Conservation (phyloP, 2,113 vertebrate genomes). For the Solea senegalensis region DNA sequence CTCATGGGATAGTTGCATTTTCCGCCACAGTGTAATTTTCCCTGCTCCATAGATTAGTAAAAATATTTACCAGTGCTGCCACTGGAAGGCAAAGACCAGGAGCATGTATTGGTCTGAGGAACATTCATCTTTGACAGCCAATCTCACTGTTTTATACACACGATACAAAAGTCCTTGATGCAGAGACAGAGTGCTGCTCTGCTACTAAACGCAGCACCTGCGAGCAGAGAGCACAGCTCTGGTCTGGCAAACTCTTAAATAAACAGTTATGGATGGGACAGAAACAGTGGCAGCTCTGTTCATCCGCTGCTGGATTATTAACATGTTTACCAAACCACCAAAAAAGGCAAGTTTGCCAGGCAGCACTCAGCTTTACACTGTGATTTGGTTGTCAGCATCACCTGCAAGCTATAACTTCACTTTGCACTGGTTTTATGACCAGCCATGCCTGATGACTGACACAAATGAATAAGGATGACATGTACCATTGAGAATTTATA, state of each 20-base stretch:
- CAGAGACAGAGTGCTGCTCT: slow-evolving; percentile 45
- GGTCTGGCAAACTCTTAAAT: slow-evolving; percentile 71
- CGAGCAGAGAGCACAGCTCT: slow-evolving; percentile 55
- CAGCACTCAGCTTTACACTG: slow-evolving; percentile 43
- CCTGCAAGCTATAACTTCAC: slow-evolving; percentile 31
- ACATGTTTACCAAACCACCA: slow-evolving; percentile 70
- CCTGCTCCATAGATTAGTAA: slow-evolving; percentile 22
- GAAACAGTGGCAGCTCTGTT: slow-evolving; percentile 78
- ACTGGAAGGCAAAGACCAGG: slow-evolving; percentile 46
- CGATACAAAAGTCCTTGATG: slow-evolving; percentile 9
- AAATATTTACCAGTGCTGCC: slow-evolving; percentile 12
- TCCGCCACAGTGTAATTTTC: slow-evolving; percentile 17
- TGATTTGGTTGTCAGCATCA: slow-evolving; percentile 48
- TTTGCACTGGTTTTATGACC: slow-evolving; percentile 25
- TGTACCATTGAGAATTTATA: slow-evolving; percentile 3
- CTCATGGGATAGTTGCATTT: slow-evolving; percentile 24
- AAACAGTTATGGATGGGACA: slow-evolving; percentile 56
- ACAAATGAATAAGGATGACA: slow-evolving; percentile 10
- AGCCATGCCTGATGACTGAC: slow-evolving; percentile 4
- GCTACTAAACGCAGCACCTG: slow-evolving; percentile 72
- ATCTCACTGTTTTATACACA: slow-evolving; percentile 31
- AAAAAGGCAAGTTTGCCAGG: slow-evolving; percentile 49
- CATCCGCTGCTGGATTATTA: slow-evolving; percentile 63
- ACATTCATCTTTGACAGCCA: slow-evolving; percentile 41
- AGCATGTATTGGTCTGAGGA: slow-evolving; percentile 18